Evolutionary conservation across 37 sponge, comb jelly and placozoan genomes (phyloP).

Genomic region (Geodia barretti): DNA sequence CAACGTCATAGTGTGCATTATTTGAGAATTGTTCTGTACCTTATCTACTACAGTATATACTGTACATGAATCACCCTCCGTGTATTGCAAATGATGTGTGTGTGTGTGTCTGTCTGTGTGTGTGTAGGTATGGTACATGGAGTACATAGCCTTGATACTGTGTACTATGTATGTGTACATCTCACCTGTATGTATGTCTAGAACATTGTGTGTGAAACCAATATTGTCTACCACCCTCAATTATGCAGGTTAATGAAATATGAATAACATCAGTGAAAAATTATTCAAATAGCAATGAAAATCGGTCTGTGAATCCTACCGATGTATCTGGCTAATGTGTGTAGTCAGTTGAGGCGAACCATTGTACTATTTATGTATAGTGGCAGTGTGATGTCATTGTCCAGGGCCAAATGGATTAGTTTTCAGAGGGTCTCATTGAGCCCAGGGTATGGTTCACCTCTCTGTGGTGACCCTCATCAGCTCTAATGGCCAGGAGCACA

Average conservation of each 20-base stretch:
- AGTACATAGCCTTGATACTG: background rate
- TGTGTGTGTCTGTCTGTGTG: background rate
- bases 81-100: background rate
- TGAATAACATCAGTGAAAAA: too few relatives aligned
- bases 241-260: too few relatives aligned
- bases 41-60: too few relatives aligned
- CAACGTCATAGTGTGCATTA: background rate
- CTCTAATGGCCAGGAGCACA: slow-evolving; percentile 88
- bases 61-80: background rate
- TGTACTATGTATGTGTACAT: background rate
- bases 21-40: too few relatives aligned
- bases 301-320: background rate
- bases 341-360: too few relatives aligned
- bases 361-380: too few relatives aligned
- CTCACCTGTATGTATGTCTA: background rate
- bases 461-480: slow-evolving; percentile 94
- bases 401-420: slow-evolving; percentile 75
- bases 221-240: background rate
- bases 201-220: background rate
- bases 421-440: slow-evolving; percentile 42
- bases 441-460: slow-evolving; percentile 88
- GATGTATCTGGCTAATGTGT: background rate
- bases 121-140: too few relatives aligned
- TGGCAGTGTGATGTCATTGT: too few relatives aligned
- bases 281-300: too few relatives aligned